Evolutionary conservation across 2,113 vertebrate species (phyloP).

Genomic region (Prietella phreatophila): DNA sequence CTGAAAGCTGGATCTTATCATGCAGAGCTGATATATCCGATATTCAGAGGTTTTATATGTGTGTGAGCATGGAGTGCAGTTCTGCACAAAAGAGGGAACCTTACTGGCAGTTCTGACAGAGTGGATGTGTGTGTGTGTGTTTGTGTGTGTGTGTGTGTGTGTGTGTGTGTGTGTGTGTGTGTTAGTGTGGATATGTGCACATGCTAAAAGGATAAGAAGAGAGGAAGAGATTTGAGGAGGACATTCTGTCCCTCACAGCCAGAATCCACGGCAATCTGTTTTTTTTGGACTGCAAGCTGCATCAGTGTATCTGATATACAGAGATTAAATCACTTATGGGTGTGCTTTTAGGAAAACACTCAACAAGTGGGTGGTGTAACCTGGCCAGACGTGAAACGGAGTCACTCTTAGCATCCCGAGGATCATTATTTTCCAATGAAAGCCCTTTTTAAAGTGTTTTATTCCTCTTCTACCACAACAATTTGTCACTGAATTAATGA

Average conservation of each 20-base stretch:
- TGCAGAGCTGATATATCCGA: conserved; percentile 3
- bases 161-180: not conserved
- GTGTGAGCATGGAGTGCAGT: not conserved
- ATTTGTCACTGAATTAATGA: not conserved
- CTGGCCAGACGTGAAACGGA: not conserved
- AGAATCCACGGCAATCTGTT: not conserved
- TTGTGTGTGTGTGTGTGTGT: not conserved
- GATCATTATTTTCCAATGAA: not conserved
- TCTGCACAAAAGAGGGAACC: conserved; percentile 5
- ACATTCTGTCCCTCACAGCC: conserved; percentile 3
- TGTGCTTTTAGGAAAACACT: not conserved
- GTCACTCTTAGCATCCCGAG: too few relatives aligned
- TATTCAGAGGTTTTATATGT: conserved; percentile 22
- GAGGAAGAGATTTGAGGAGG: not conserved
- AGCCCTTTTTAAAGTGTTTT: not conserved
- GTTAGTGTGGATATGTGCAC: not conserved
- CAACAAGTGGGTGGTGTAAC: not conserved
- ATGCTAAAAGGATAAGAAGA: not conserved
- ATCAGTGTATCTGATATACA: not conserved
- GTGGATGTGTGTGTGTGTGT: not conserved
- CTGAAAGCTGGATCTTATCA: conserved; percentile 26
- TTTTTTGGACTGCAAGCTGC: not conserved
- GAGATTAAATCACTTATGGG: not conserved
- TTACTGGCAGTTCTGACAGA: not conserved
- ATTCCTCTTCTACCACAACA: not conserved